Evolutionary conservation across 1,140 invertebrate genomes (phyloP), one percentile per base, ranked within the genome.

Genomic region (Antheraea mylitta): DNA sequence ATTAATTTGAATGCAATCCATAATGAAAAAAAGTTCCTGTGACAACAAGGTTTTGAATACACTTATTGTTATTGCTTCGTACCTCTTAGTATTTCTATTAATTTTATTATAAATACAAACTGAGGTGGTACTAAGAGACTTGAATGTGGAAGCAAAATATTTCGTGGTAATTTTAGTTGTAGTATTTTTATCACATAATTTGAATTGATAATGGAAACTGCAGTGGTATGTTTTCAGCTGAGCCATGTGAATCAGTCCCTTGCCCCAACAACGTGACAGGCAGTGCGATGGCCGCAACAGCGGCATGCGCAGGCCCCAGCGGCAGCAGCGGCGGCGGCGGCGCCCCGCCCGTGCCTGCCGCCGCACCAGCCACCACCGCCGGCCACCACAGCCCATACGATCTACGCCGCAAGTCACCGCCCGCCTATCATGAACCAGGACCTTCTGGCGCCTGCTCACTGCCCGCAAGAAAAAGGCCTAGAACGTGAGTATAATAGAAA

Each of bases 301-400:
- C 81, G 42, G 88, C 88, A 30, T 90, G 85, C 69, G 86, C 85
- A 13, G 89, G 90, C 0, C 81, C 92, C 18, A 88, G 93, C 71
- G 88, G 92, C 68, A 88, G 93, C 68, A 83, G 89, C 58, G 86
- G 87, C 38, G 81, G 88, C 70, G 82, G 89, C 67, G 81, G 86
- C 61, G 81, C 87, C 38, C 80, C 89, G 58, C 83, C 85, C 8
- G 85, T 87, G 69, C 87, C 88, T n/a, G 85, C 88, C 36, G 86
- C 89, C 37, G 86, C 90, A 30, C 75, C 90, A 37, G 85, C 92
- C 72, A 86, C 92, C 75, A 90, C 92, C 67, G 93, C 93, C 72
- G 94, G 93, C 73, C 96, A 97, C 87, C 96, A 97, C 81, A 96
- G 96, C 66, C 97, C 97, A 0, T 97, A 98, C 82, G 97, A 98